These are phyloP conservation scores for Melikaiella ostensackeni DNA, from an alignment of 2,888 invertebrate species.

Conservation along the genomic window DNA sequence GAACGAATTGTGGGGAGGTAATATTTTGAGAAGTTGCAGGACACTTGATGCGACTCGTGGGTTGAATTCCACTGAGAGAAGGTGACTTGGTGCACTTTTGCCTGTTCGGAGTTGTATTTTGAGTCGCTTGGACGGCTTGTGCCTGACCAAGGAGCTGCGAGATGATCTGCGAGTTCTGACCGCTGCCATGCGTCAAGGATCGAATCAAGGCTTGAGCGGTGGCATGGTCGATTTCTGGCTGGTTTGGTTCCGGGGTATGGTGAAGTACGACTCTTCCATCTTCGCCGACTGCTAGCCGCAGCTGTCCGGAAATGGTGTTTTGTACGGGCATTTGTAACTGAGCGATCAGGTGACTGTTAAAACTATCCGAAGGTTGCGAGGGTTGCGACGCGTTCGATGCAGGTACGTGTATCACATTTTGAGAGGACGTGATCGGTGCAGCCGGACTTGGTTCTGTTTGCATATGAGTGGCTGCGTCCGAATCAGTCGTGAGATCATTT, in stretches of 20 bases:
- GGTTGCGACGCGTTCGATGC: conserved; percentile 68
- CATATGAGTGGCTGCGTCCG: conserved; percentile 61
- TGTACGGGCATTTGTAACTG: conserved; percentile 79
- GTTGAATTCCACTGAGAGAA: conserved; percentile 38
- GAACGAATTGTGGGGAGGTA: conserved; percentile 68
- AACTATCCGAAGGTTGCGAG: conserved; percentile 56
- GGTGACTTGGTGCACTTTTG: conserved; percentile 68
- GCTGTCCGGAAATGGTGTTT: conserved; percentile 78
- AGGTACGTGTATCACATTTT: conserved; percentile 66
- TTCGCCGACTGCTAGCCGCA: conserved; percentile 83
- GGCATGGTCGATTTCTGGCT: conserved; percentile 73
- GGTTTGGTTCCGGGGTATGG: conserved; percentile 80
- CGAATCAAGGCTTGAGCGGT: conserved; percentile 74
- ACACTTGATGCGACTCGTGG: conserved; percentile 49
- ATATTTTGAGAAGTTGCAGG: conserved; percentile 61
- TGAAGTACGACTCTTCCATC: conserved; percentile 84
- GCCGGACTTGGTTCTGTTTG: conserved; percentile 61
- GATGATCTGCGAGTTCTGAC: conserved; percentile 74
- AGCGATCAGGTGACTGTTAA: conserved; percentile 75
- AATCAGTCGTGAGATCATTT: conserved; percentile 68
- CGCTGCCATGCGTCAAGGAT: conserved; percentile 70
- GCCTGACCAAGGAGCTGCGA: conserved; percentile 72
- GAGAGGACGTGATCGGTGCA: conserved; percentile 56
- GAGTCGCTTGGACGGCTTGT: conserved; percentile 62
- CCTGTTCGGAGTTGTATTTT: conserved; percentile 54